Percentiles rank a stretch among this genome's conserved stretches.
These are phyloP conservation scores for Acipenser ruthenus DNA, from an alignment of 2,797 vertebrate genomes.

Conservation along the genomic window DNA sequence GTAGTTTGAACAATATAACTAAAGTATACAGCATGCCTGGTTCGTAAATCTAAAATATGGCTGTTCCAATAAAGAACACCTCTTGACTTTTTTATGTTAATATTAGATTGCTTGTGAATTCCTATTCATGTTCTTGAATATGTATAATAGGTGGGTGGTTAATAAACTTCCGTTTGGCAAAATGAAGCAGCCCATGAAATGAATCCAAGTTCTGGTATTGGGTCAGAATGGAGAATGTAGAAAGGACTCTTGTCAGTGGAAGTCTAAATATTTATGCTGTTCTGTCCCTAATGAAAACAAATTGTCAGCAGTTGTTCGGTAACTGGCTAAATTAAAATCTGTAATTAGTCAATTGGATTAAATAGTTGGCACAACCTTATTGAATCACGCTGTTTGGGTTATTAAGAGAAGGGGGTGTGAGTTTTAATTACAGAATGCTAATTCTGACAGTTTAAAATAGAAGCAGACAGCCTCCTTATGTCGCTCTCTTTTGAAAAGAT, in stretches of 20 bases:
- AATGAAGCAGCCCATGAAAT: not conserved
- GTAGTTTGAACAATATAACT: too few species aligned
- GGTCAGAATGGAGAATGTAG: conserved; percentile 41
- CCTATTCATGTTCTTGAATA: too few species aligned
- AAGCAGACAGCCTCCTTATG: conserved; percentile 56
- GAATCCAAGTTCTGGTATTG: conserved; percentile 13
- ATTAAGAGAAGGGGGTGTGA: conserved; percentile 77
- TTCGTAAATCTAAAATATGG: too few species aligned
- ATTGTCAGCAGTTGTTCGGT: conserved; percentile 78
- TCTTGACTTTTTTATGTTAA: too few species aligned
- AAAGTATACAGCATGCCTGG: too few species aligned
- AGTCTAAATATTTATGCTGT: conserved; percentile 73
- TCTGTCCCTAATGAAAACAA: conserved; percentile 77
- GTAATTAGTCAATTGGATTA: conserved; percentile 81
- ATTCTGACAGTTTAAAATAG: conserved; percentile 74
- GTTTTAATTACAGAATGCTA: conserved; percentile 80
- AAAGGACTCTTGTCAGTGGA: conserved; percentile 52
- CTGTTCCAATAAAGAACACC: too few species aligned
- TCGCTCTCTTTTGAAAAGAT: conserved; percentile 6
- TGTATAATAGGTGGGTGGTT: not conserved
- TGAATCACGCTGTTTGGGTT: conserved; percentile 76
- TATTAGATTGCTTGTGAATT: too few species aligned
- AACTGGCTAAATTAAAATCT: conserved; percentile 79
- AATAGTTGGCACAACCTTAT: conserved; percentile 77
- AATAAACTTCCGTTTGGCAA: not conserved